phyloP scores from a whole-genome alignment of 2,113 vertebrate genomes.

The Lanius ludovicianus region DNA sequence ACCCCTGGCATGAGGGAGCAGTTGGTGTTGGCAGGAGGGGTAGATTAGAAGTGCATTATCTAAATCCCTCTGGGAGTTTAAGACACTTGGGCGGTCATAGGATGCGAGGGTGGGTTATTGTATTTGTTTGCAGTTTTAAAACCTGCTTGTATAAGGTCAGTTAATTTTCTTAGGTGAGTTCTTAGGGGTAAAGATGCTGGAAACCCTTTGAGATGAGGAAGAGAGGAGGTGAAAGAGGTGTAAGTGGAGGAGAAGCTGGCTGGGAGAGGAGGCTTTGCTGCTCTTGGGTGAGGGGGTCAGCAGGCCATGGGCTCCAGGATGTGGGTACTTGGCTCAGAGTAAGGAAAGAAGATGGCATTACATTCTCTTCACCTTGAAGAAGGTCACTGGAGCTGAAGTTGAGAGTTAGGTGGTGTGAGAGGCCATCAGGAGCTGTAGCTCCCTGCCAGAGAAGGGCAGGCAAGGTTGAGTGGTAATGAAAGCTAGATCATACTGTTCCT shows the following conservation, averaged over 20 bases:
- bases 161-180: background rate
- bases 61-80: background rate
- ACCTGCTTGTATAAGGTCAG: background rate
- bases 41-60: background rate
- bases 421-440: background rate
- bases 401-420: background rate
- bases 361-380: background rate
- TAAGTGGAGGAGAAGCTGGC: background rate
- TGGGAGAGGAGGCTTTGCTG: background rate
- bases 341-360: background rate
- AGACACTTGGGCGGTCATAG: background rate
- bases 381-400: background rate
- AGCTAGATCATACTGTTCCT: background rate
- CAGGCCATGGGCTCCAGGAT: background rate
- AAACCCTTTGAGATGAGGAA: background rate
- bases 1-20: background rate
- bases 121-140: background rate
- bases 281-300: background rate
- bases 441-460: background rate
- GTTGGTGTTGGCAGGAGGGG: background rate
- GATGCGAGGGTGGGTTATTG: background rate
- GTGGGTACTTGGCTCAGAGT: background rate
- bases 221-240: background rate
- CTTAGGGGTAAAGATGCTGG: background rate
- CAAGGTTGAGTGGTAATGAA: background rate